Conservation (phyloP, 2,888 invertebrate species). For the Drosophila kambysellisi region DNA sequence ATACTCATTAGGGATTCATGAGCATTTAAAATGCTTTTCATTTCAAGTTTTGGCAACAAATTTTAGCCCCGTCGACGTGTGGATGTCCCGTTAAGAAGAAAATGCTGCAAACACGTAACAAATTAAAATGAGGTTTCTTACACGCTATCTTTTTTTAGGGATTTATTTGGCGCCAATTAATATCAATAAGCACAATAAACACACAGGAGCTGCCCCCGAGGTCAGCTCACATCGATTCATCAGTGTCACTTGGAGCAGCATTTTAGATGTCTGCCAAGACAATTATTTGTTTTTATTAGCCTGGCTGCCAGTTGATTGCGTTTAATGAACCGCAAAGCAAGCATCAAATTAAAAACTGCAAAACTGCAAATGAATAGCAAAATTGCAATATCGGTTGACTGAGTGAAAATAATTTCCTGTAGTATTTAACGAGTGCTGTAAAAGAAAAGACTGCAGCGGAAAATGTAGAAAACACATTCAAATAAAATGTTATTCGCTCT, state of each 20-base stretch:
- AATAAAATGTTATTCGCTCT: neutral
- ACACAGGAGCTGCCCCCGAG: neutral
- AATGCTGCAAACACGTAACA: conserved; percentile 5
- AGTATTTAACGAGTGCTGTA: conserved; percentile 36
- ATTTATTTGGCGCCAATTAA: conserved; percentile 6
- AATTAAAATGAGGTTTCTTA: neutral
- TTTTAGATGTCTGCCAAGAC: conserved; percentile 27
- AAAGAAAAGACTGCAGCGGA: conserved; percentile 18
- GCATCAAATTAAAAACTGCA: conserved; percentile 30
- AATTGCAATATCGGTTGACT: conserved; percentile 36
- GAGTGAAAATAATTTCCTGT: conserved; percentile 5
- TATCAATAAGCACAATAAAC: conserved; percentile 29
- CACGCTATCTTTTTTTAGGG: neutral
- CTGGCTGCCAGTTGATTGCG: conserved; percentile 65
- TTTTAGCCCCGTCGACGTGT: conserved; percentile 13
- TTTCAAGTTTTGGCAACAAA: conserved; percentile 19
- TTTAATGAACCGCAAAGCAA: conserved; percentile 64
- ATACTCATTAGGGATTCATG: conserved; percentile 53
- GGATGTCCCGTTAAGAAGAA: conserved; percentile 3
- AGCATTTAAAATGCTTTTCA: conserved; percentile 47
- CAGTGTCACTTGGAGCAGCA: conserved; percentile 60
- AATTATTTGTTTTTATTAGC: conserved; percentile 54
- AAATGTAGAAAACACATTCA: neutral
- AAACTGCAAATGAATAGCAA: conserved; percentile 14
- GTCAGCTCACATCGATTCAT: conserved; percentile 52